Percentiles rank a stretch among this genome's conserved stretches.
These are phyloP conservation scores for Heliconius melpomene DNA, from an alignment of 1,140 invertebrate species.

Conservation along the genomic window DNA sequence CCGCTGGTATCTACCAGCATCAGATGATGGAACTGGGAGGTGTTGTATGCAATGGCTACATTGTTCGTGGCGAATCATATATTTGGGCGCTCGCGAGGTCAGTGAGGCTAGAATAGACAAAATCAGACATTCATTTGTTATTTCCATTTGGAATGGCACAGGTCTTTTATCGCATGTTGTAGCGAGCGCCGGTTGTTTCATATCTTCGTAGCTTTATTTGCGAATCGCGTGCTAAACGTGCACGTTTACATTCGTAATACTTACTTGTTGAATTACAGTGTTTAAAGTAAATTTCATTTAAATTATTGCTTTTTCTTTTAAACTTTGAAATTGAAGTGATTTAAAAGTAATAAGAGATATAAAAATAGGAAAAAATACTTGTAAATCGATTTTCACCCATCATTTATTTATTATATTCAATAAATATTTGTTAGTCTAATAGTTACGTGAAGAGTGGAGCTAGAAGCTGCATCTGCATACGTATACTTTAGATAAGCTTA, in stretches of 20 bases:
- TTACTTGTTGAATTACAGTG: slow-evolving; percentile 76
- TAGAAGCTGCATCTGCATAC: slow-evolving; percentile 8
- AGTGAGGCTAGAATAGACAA: slow-evolving; percentile 44
- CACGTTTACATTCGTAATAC: slow-evolving; percentile 67
- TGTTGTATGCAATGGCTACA: neutral
- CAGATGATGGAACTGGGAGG: neutral
- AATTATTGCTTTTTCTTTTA: slow-evolving; percentile 27
- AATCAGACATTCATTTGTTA: slow-evolving; percentile 63
- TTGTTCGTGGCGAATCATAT: neutral
- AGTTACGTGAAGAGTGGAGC: neutral
- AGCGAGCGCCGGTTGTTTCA: slow-evolving; percentile 65
- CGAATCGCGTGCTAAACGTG: slow-evolving; percentile 70
- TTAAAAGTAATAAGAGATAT: slow-evolving; percentile 12
- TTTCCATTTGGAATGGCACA: slow-evolving; percentile 68
- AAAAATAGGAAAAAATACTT: neutral
- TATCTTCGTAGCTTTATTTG: slow-evolving; percentile 78
- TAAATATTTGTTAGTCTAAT: neutral
- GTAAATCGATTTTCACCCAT: neutral
- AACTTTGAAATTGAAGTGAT: slow-evolving; percentile 23
- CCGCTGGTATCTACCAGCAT: neutral
- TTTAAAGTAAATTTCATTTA: slow-evolving; percentile 59
- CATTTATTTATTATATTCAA: neutral
- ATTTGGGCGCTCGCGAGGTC: slow-evolving; percentile 19
- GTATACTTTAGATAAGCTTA: slow-evolving; percentile 13
- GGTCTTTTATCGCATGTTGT: slow-evolving; percentile 73